Evolutionary conservation across 2,888 invertebrate genomes (phyloP), one percentile per base, ranked within the genome.

Genomic region (Caradrina clavipalpis): DNA sequence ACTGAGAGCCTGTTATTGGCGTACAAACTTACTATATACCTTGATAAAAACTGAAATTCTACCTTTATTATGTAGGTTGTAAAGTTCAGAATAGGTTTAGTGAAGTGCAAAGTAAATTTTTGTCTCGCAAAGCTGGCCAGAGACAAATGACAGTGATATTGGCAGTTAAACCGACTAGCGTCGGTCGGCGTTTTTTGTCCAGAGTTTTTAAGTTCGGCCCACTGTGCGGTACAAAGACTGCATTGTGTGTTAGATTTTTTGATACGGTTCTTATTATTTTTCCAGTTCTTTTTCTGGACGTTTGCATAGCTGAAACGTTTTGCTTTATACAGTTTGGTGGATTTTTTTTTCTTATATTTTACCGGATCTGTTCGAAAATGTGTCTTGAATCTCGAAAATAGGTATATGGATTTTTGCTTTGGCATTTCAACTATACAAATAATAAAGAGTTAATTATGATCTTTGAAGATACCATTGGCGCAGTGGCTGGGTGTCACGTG

Each of bases 121-220:
- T 86, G 87, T 84, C 78, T 83, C 81, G 85, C 81, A 88, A 87
- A 89, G 88, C 90, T 86, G 86, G 84, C 84, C 83, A 84, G 87
- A 90, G 91, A 92, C 92, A 92, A 92, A 92, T 90, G 90, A 89
- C 91, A 88, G 87, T 88, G 91, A 91, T 92, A 92, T 92, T 92
- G 92, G 91, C 89, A 92, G 92, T 91, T 91, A 89, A 89, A 90
- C 88, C 89, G 87, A 88, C 84, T 86, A 85, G 86, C 79, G 81
- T 84, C 39, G 76, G 82, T 78, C 73, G 78, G 65, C 72, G 76
- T 86, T 89, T 91, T 91, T 90, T 88, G 86, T 83, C 73, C 78
- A 75, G 69, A 83, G 80, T 88, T 90, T 90, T 88, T 85, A 84
- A 85, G 89, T 87, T 86, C 73, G 75, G 67, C 80, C 83, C 84